phyloP scores from a whole-genome alignment of 2,797 vertebrate genomes.

The Parambassis ranga region DNA sequence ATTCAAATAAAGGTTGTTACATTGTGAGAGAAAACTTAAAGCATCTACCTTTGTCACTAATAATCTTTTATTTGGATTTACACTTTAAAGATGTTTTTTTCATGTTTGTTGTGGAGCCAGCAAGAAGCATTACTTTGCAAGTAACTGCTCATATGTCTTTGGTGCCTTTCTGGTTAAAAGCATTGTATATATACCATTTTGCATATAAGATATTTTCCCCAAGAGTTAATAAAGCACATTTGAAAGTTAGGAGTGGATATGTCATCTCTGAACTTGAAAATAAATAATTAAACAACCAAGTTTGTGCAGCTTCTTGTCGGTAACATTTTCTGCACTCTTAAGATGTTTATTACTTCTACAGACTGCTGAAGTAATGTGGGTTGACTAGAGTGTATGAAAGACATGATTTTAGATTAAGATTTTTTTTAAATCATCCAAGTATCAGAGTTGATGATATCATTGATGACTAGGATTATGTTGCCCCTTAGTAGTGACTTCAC shows the following conservation, averaged over 20 bases:
- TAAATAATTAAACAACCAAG: conserved; percentile 30
- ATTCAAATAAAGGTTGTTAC: conserved; percentile 72
- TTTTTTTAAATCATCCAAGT: too few species aligned
- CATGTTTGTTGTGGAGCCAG: conserved; percentile 40
- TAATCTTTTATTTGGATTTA: conserved; percentile 35
- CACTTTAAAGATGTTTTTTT: conserved; percentile 30
- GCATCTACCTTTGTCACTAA: conserved; percentile 28
- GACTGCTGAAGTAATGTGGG: too few species aligned
- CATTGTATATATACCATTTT: conserved; percentile 71
- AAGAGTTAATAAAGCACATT: conserved; percentile 77
- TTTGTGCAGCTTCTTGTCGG: not conserved
- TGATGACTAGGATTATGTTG: too few species aligned
- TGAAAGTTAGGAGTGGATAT: conserved; percentile 46
- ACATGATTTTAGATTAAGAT: too few species aligned
- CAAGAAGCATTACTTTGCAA: conserved; percentile 24
- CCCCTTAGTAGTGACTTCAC: too few species aligned
- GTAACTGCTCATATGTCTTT: conserved; percentile 58
- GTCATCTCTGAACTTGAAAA: conserved; percentile 48
- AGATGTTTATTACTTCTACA: too few species aligned
- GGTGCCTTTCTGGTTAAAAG: conserved; percentile 77
- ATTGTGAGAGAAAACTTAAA: conserved; percentile 43
- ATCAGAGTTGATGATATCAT: too few species aligned
- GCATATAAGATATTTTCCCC: conserved; percentile 56
- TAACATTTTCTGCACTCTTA: too few species aligned
- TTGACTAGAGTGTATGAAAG: too few species aligned